Base-by-base conservation (phyloP, 2,113 vertebrate genomes). In the Mesocricetus auratus region DNA sequence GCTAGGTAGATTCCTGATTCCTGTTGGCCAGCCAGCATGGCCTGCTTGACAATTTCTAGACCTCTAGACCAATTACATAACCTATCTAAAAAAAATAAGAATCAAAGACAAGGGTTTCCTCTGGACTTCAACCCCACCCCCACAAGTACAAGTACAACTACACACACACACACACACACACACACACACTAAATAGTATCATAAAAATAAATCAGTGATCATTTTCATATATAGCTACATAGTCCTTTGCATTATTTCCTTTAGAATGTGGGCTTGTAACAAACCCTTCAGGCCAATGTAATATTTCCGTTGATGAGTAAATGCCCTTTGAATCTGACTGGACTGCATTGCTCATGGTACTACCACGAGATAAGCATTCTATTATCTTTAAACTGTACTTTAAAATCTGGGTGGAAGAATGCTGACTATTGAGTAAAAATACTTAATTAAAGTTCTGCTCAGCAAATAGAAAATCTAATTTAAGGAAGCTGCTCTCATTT, bases 401-500 rank as follows among this genome's bases (percentile, higher is more conserved):
- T 62, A 95, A 85, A 96, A 68, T 94, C 90, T 94, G 58, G 64
- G 66, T 89, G 90, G 91, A 95, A 94, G 91, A 94, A 83, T 95
- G 89, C 86, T 97, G 90, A 90, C 86, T 92, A 71, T 90, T 94
- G 79, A 89, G 89, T 60, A 90, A 95, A 91, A 91, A 91, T 86
- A 86, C 45, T 64, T 91, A 96, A 97, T 96, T 97, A 97, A 97
- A 81, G 68, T 89, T 96, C 94, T 94, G 53, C 95, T 96, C 58
- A 74, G 89, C 87, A 97, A 94, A 97, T 81, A 97, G 86, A 96
- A 96, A 96, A 96, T 97, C 87, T 95, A 95, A 96, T 97, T 96
- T 91, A 90, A 88, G 93, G n/a, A 95, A 97, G 87, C 62, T 19
- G 11, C 50, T 66, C 24, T 93, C 36, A 56, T 97, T 81, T 90